Evolutionary conservation across 1,140 invertebrate genomes (phyloP).

Genomic region (Euschistus heros): DNA sequence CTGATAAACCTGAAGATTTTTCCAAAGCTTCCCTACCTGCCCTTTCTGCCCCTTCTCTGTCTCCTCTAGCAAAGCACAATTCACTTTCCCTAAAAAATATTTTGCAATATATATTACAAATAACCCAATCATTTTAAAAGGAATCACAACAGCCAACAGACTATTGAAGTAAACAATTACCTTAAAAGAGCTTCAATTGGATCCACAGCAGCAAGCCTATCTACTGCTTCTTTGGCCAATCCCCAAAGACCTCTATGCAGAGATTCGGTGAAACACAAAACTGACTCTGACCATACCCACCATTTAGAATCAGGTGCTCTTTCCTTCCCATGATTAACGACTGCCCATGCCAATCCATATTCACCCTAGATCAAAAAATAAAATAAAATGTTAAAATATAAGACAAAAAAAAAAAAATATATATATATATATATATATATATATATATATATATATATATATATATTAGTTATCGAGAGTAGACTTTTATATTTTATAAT

Average conservation of each 20-base stretch:
- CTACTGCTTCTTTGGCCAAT: slow-evolving; percentile 60
- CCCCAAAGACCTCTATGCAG: slow-evolving; percentile 60
- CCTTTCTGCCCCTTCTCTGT: slow-evolving; percentile 49
- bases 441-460: too few relatives aligned
- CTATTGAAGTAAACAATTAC: slow-evolving; percentile 29
- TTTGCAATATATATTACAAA: not conserved
- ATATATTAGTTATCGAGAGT: too few relatives aligned
- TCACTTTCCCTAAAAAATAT: slow-evolving; percentile 47
- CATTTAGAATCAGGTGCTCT: slow-evolving; percentile 46
- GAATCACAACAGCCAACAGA: not conserved
- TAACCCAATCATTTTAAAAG: not conserved
- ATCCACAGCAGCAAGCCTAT: slow-evolving; percentile 59
- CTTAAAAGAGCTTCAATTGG: slow-evolving; percentile 49
- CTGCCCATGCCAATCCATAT: slow-evolving; percentile 41
- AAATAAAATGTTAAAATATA: slow-evolving; percentile 9
- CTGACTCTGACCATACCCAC: slow-evolving; percentile 58
- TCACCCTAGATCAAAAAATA: slow-evolving; percentile 39
- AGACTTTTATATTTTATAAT: too few relatives aligned
- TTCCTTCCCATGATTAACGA: slow-evolving; percentile 46
- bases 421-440: too few relatives aligned
- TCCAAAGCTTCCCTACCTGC: slow-evolving; percentile 47
- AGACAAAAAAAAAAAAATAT: slow-evolving; percentile 9
- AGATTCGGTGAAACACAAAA: slow-evolving; percentile 46
- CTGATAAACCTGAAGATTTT: slow-evolving; percentile 33
- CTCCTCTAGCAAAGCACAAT: slow-evolving; percentile 54